phyloP scores from a whole-genome alignment of 2,113 vertebrate genomes.

The Anarrhichthys ocellatus region DNA sequence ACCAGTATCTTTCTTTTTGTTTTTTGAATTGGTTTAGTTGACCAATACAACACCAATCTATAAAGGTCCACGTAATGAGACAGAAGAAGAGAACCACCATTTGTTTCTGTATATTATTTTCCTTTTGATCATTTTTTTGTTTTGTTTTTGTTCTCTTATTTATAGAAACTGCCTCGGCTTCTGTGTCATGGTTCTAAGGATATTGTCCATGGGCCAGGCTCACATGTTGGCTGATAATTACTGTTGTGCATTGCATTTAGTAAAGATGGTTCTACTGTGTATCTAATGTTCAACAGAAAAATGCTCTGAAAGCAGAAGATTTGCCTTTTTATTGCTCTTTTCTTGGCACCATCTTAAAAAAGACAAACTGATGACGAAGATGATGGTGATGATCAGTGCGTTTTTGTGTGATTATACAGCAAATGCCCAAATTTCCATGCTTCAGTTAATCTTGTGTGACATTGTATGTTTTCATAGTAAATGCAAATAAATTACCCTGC shows the following conservation, averaged over 20 bases:
- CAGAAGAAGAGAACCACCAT: constrained; percentile 52
- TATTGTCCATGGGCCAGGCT: constrained; percentile 6
- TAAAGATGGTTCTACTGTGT: constrained; percentile 71
- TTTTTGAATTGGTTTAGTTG: constrained; percentile 55
- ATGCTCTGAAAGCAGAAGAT: constrained; percentile 31
- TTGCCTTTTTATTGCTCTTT: constrained; percentile 55
- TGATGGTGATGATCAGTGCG: constrained; percentile 48
- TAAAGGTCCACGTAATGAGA: constrained; percentile 50
- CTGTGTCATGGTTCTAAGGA: constrained; percentile 25
- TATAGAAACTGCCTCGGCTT: constrained; percentile 62
- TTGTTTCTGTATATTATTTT: constrained; percentile 61
- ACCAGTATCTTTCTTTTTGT: constrained; percentile 47
- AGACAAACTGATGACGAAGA: constrained; percentile 20
- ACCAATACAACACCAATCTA: constrained; percentile 60
- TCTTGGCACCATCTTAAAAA: constrained; percentile 50
- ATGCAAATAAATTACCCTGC: constrained; percentile 77
- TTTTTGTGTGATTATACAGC: constrained; percentile 56
- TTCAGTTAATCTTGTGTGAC: constrained; percentile 76
- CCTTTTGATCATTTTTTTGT: constrained; percentile 38
- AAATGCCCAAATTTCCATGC: constrained; percentile 67
- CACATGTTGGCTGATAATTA: constrained; percentile 65
- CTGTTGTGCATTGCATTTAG: constrained; percentile 73
- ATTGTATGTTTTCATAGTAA: constrained; percentile 79
- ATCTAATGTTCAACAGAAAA: constrained; percentile 48
- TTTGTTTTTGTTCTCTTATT: constrained; percentile 69